Evolutionary conservation across 2,888 invertebrate genomes (phyloP), one percentile per base, ranked within the genome.

Genomic region (Drosophila pullipes): DNA sequence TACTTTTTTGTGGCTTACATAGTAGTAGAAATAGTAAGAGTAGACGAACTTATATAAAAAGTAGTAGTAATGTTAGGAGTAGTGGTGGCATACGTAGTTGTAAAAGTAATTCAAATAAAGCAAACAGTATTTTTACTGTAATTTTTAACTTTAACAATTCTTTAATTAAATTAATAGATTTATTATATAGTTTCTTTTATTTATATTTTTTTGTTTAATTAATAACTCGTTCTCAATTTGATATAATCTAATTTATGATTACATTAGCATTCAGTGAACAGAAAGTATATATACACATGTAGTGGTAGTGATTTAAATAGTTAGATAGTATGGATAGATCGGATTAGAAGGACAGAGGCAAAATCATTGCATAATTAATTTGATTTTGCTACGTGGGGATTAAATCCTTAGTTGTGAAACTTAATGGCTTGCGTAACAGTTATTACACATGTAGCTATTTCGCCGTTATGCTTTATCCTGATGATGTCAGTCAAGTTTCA

Each of bases 401-500:
- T 3, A 9, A 39, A 16, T 28, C 2, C 9, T 9, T n/a, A 22
- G 9, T 18, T 31, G 30, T 16, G 9, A n/a, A 16, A 41, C 30
- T 58, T 3, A n/a, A 57, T 57, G 30, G 39, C 30, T 39, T 39
- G 4, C 31, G n/a, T 31, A 44, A 58, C 58, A 22, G 41, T 58
- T 10, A 6, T 10, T 9, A 18, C 31, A 33, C 37, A 13, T 41
- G 30, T 35, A 52, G 62, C 57, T 61, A 62, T 39, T 71, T 37
- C 30, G 28, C 25, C 22, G 11, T 33, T 54, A 44, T 63, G 47
- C 28, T 54, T 55, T 44, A 55, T 54, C 37, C 49, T 16, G 58
- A 31, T 47, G 60, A 47, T 57, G 63, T 35, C 60, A 68, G 52
- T 57, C 63, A 50, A 35, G 33, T 53, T 53, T 76, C 28, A 37